phyloP scores from a whole-genome alignment of 2,888 invertebrate species.

The Agonopterix subpropinquella region DNA sequence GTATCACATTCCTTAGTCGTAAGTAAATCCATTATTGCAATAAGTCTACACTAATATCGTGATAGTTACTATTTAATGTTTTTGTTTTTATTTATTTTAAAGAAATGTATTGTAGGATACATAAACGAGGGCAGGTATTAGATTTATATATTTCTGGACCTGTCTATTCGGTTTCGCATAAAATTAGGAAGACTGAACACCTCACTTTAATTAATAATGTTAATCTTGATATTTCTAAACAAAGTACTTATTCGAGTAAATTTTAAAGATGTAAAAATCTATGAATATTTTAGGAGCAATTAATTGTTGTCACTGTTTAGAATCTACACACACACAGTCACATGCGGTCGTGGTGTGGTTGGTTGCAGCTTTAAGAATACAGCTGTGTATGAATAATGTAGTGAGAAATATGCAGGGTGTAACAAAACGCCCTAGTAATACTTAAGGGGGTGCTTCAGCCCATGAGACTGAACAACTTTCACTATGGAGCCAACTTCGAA shows the following conservation, averaged over 20 bases:
- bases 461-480: too few relatives aligned
- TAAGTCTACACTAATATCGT: slow-evolving; percentile 46
- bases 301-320: slow-evolving; percentile 1
- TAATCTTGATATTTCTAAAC: slow-evolving; percentile 34
- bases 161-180: slow-evolving; percentile 32
- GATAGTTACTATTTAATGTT: slow-evolving; percentile 32
- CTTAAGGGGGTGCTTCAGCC: too few relatives aligned
- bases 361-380: too few relatives aligned
- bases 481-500: too few relatives aligned
- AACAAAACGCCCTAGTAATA: too few relatives aligned
- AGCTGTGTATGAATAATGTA: too few relatives aligned
- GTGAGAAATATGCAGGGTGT: too few relatives aligned
- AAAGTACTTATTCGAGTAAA: slow-evolving; percentile 49
- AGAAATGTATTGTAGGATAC: background rate
- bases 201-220: slow-evolving; percentile 25
- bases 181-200: slow-evolving; percentile 56
- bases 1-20: slow-evolving; percentile 39
- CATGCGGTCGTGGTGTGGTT: background rate
- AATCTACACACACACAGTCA: too few relatives aligned
- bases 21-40: slow-evolving; percentile 34
- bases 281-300: slow-evolving; percentile 1
- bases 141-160: slow-evolving; percentile 5
- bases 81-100: slow-evolving; percentile 8
- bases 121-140: background rate
- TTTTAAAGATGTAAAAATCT: slow-evolving; percentile 1